These are phyloP conservation scores for Salvelinus sp. DNA, from an alignment of 2,113 vertebrate species.

Conservation along the genomic window DNA sequence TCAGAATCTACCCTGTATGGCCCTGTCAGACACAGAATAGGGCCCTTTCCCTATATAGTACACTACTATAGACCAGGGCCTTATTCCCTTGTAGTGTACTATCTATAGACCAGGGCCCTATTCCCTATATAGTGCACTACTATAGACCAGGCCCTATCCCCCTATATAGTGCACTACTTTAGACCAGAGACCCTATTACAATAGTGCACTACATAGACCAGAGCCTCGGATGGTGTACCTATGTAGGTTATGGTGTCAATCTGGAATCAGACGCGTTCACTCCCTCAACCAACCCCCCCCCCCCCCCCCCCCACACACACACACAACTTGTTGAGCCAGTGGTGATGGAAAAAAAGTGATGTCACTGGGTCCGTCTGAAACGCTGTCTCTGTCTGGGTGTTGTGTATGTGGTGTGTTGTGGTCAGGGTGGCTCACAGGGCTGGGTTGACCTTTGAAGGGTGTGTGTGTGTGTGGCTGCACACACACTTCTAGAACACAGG, in stretches of 20 bases:
- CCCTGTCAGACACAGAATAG: too few relatives aligned
- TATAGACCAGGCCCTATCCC: background rate
- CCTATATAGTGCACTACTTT: too few relatives aligned
- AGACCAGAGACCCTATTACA: constrained; percentile 35
- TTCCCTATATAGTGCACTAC: too few relatives aligned
- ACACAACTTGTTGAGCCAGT: constrained; percentile 15
- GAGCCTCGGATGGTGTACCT: too few relatives aligned
- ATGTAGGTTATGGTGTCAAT: background rate
- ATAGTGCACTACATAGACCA: too few relatives aligned
- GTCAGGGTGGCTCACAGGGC: constrained; percentile 46
- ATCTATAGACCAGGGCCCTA: background rate
- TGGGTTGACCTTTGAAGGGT: constrained; percentile 52
- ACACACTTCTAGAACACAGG: constrained; percentile 28
- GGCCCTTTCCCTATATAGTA: too few relatives aligned
- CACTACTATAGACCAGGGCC: too few relatives aligned
- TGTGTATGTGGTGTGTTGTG: background rate
- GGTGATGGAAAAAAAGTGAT: constrained; percentile 49
- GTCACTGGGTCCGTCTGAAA: constrained; percentile 28
- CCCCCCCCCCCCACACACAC: too few relatives aligned
- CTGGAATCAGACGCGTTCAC: constrained; percentile 47
- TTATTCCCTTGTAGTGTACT: constrained; percentile 48
- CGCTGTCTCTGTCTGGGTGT: background rate
- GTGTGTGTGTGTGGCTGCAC: constrained; percentile 15
- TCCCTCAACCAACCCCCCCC: constrained; percentile 17
- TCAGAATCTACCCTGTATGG: too few relatives aligned